A percentile compares a stretch with the other conserved stretches of the same genome.
Evolutionary conservation across 2,113 vertebrate genomes (phyloP).

Genomic region (Phrynosoma platyrhinos): DNA sequence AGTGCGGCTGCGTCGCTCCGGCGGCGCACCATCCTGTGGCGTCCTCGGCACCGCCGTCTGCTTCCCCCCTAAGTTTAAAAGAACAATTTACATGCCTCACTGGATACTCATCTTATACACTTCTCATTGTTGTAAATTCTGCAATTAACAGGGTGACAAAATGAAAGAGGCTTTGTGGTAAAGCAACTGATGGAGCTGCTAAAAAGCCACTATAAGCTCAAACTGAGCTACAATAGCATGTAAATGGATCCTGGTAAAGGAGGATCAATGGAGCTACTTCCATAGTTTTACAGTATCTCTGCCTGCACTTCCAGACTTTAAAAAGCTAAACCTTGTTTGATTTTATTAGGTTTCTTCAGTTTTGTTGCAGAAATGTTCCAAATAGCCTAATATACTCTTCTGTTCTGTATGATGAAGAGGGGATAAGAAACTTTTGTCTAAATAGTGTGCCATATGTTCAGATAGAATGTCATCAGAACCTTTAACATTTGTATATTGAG

Average conservation of each 20-base stretch:
- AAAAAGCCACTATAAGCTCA: background rate
- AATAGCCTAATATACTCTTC: background rate
- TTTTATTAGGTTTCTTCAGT: slow-evolving; percentile 2
- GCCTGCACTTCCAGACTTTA: background rate
- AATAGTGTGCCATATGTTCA: background rate
- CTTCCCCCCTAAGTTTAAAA: no score
- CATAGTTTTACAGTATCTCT: slow-evolving; percentile 4
- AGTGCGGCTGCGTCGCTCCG: no score
- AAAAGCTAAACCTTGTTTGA: background rate
- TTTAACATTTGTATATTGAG: background rate
- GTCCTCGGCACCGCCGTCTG: no score
- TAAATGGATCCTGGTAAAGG: background rate
- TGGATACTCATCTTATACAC: background rate
- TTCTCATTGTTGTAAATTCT: background rate
- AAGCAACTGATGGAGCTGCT: background rate
- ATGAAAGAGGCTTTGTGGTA: background rate
- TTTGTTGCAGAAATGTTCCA: slow-evolving; percentile 5
- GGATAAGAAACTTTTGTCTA: background rate
- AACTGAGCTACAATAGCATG: background rate
- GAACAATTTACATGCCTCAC: background rate
- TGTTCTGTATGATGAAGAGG: background rate
- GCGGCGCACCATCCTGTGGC: no score
- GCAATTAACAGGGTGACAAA: background rate
- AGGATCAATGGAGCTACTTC: background rate
- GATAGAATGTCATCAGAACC: background rate